phyloP scores from a whole-genome alignment of 1,140 invertebrate genomes.

The Trichoplusia ni region DNA sequence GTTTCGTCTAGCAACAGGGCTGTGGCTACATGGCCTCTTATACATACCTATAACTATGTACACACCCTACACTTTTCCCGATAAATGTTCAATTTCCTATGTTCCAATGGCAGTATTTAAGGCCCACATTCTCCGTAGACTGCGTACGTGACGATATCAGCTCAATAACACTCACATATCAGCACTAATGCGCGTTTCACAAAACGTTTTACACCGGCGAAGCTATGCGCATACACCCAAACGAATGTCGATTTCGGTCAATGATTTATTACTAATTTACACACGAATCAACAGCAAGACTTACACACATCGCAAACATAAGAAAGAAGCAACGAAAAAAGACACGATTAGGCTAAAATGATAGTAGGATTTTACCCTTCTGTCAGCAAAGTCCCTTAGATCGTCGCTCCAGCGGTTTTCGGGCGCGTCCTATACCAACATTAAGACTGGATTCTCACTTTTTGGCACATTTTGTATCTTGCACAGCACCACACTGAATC shows the following conservation, averaged over 20 bases:
- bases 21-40: constrained; percentile 36
- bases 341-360: constrained; percentile 37
- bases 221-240: constrained; percentile 40
- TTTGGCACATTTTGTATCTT: constrained; percentile 80
- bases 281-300: background rate
- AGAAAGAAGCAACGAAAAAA: constrained; percentile 37
- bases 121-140: background rate
- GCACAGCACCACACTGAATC: constrained; percentile 73
- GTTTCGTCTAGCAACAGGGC: constrained; percentile 48
- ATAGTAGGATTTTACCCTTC: constrained; percentile 78
- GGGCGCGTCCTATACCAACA: constrained; percentile 76
- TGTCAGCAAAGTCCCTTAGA: constrained; percentile 75
- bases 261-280: background rate
- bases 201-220: constrained; percentile 41
- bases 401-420: constrained; percentile 73
- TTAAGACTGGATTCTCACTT: constrained; percentile 80
- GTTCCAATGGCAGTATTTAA: background rate
- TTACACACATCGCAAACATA: background rate
- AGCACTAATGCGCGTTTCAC: constrained; percentile 46
- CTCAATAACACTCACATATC: constrained; percentile 36
- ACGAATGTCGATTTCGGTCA: background rate
- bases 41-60: constrained; percentile 41
- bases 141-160: constrained; percentile 35
- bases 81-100: constrained; percentile 32
- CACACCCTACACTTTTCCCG: constrained; percentile 32